These are phyloP conservation scores for Mola mola DNA, from an alignment of 2,113 vertebrate genomes.

Conservation along the genomic window DNA sequence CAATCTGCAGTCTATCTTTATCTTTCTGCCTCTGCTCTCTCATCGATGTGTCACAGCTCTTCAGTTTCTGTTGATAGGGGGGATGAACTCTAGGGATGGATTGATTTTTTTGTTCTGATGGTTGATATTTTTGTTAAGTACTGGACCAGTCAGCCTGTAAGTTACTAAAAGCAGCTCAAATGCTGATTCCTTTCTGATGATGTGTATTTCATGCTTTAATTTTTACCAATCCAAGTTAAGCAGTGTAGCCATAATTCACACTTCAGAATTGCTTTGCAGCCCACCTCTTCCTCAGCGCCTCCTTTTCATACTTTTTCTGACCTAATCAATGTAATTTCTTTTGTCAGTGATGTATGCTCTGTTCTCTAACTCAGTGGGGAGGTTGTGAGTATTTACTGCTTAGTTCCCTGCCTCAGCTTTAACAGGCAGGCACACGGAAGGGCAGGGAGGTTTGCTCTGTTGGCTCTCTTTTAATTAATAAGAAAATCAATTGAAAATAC, in stretches of 20 bases:
- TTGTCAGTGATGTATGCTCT: background rate
- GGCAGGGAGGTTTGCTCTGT: too few species aligned
- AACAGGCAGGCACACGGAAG: too few species aligned
- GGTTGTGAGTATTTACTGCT: too few species aligned
- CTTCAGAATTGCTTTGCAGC: background rate
- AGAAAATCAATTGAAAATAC: too few species aligned
- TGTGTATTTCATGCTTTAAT: too few species aligned
- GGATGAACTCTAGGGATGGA: slow-evolving; percentile 5
- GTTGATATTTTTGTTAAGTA: slow-evolving; percentile 23
- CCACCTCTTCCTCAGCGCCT: background rate
- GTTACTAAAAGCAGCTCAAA: background rate
- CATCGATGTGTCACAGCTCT: slow-evolving; percentile 5
- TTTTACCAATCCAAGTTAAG: background rate
- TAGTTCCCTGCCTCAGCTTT: too few species aligned
- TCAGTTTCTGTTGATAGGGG: slow-evolving; percentile 10
- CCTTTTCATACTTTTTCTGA: background rate
- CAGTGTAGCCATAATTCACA: background rate
- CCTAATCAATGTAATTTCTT: background rate
- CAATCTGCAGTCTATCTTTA: slow-evolving; percentile 41
- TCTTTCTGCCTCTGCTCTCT: slow-evolving; percentile 10
- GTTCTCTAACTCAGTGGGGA: too few species aligned
- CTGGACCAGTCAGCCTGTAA: slow-evolving; percentile 4
- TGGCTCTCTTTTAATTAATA: too few species aligned
- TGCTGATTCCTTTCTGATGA: slow-evolving; percentile 14
- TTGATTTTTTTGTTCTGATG: slow-evolving; percentile 4